Percentiles rank a stretch among this genome's conserved stretches.
phyloP scores from a whole-genome alignment of 1,140 invertebrate genomes.

The Sesamia nonagrioides region DNA sequence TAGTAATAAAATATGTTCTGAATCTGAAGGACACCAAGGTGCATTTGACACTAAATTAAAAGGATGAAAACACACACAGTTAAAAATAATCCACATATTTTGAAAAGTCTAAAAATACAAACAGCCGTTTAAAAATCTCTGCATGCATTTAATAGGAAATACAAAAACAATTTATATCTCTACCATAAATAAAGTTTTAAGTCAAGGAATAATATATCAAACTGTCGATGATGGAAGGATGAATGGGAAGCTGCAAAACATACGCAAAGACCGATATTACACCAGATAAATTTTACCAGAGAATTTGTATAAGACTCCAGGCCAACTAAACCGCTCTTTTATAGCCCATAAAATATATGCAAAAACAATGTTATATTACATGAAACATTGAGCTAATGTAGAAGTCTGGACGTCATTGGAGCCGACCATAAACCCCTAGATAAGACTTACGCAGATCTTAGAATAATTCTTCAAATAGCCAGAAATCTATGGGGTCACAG shows the following conservation, averaged over 20 bases:
- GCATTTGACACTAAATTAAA: no score
- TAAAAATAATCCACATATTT: no score
- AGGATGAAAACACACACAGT: no score
- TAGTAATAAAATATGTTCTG: background rate
- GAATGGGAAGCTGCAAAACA: background rate
- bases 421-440: constrained; percentile 22
- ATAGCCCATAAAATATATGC: constrained; percentile 12
- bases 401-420: constrained; percentile 24
- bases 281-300: constrained; percentile 16
- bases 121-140: background rate
- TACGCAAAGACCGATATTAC: constrained; percentile 1
- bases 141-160: background rate
- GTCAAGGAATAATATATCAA: background rate
- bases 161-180: background rate
- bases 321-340: background rate
- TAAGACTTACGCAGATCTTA: constrained; percentile 9
- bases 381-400: constrained; percentile 7
- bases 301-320: background rate
- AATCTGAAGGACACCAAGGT: no score
- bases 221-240: constrained; percentile 15
- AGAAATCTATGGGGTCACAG: constrained; percentile 24
- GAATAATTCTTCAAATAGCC: constrained; percentile 7
- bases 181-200: background rate
- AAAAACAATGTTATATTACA: constrained; percentile 27
- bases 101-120: background rate